These are phyloP conservation scores for Solenopsis invicta DNA, from an alignment of 1,140 invertebrate genomes.

Conservation along the genomic window DNA sequence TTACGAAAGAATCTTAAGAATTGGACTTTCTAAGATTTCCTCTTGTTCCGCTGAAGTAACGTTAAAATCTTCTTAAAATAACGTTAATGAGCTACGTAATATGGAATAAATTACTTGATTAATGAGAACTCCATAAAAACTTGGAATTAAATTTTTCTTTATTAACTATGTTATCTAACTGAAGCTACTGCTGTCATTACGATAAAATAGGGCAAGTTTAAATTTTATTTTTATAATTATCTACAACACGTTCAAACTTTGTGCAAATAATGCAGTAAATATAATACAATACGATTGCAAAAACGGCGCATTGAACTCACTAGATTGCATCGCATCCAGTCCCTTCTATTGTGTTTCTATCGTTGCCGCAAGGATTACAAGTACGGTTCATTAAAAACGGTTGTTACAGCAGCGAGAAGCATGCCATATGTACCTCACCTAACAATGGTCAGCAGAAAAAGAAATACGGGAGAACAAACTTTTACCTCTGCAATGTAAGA, in stretches of 20 bases:
- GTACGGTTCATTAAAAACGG: conserved; percentile 68
- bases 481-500: conserved; percentile 21
- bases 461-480: conserved; percentile 11
- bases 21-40: not conserved
- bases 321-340: conserved; percentile 34
- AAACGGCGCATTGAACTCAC: not conserved
- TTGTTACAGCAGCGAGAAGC: conserved; percentile 53
- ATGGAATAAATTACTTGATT: conserved; percentile 1
- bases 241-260: conserved; percentile 7
- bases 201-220: not conserved
- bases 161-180: not conserved
- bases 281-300: not conserved
- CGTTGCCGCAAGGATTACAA: conserved; percentile 54
- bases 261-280: not conserved
- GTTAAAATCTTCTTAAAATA: not conserved
- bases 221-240: conserved; percentile 9
- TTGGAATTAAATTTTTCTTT: conserved; percentile 5
- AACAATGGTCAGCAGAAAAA: conserved; percentile 50
- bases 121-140: not conserved
- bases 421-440: conserved; percentile 30
- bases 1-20: not conserved
- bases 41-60: not conserved
- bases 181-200: not conserved
- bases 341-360: conserved; percentile 45
- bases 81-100: not conserved